A percentile compares a stretch with the other conserved stretches of the same genome.
These are phyloP conservation scores for Scaptomyza caliginosa DNA, from an alignment of 2,888 invertebrate species.

Conservation along the genomic window DNA sequence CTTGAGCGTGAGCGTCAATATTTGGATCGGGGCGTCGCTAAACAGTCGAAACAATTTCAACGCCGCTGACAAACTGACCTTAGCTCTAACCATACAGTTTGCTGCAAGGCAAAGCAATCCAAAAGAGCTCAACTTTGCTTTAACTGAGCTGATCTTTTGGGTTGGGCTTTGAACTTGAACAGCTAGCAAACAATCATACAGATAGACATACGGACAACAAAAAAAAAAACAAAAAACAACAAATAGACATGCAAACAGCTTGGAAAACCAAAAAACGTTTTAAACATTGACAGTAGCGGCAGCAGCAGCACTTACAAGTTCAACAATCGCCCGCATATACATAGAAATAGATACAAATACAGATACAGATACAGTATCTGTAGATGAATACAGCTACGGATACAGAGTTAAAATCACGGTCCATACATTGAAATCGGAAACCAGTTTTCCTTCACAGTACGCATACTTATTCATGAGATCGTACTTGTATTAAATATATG, in stretches of 20 bases:
- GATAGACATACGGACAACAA: too few relatives aligned
- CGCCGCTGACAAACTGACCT: conserved; percentile 65
- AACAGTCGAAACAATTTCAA: conserved; percentile 67
- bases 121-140: background rate
- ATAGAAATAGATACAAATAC: conserved; percentile 6
- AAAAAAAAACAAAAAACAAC: conserved; percentile 12
- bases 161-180: conserved; percentile 79
- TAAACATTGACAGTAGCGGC: conserved; percentile 1
- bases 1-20: conserved; percentile 65
- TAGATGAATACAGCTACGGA: too few relatives aligned
- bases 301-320: conserved; percentile 49
- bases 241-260: conserved; percentile 46
- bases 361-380: too few relatives aligned
- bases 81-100: conserved; percentile 55
- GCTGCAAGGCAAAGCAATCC: conserved; percentile 46
- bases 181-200: conserved; percentile 15
- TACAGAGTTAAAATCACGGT: conserved; percentile 24
- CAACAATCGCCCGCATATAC: conserved; percentile 56
- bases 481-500: conserved; percentile 15
- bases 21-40: conserved; percentile 73
- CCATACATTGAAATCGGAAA: conserved; percentile 35
- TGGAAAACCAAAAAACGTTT: conserved; percentile 55
- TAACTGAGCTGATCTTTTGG: conserved; percentile 56
- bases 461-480: conserved; percentile 22
- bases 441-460: conserved; percentile 70